Base-by-base conservation (phyloP, 2,113 vertebrate genomes). In the Chrysochloris asiatica region DNA sequence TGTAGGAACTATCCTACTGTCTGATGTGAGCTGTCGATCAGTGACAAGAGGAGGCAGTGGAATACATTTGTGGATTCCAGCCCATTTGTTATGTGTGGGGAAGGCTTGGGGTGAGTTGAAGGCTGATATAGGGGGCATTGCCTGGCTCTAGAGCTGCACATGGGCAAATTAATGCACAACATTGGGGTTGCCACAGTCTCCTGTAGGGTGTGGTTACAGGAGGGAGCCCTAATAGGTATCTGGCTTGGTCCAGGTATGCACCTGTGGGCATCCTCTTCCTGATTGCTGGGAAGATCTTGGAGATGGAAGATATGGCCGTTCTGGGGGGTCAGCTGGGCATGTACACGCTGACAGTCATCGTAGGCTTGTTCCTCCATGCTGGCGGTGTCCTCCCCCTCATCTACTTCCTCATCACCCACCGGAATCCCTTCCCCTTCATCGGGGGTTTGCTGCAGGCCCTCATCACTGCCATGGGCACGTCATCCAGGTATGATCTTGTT, bases 221-320 rank as follows among this genome's bases (percentile, higher is more conserved):
- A 71, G 47, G 69, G 41, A 56, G 48, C 16, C 50, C 81, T 95
- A 67, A 95, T 33, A 41, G 45, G 54, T 69, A 14, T 92, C 41
- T 93, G 90, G 41, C 78, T 92, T 89, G 85, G 12, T 26, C 16
- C 92, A 99, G 99, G 99, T 99, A 99, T 0, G 98, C 99, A 72
- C 99, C 99, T 0, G 98, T 99, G 79, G 99, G 99, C 9, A 99
- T 99, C 96, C 96, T 99, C 92, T 99, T 99, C 97, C 98, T 99
- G 95, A 99, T 99, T 45, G 98, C 99, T n/a, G 99, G 99, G 41
- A 99, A 99, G 96, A 99, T 99, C 61, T 97, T 99, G 92, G 99
- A 99, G 96, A 99, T 99, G 99, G 98, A 99, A 94, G 98, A 99
- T 93, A 96, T 99, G 75, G 98, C 98, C 0, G 98, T 99, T 96